Evolutionary conservation across 2,888 invertebrate genomes (phyloP).

Genomic region (Lysandra bellargus): DNA sequence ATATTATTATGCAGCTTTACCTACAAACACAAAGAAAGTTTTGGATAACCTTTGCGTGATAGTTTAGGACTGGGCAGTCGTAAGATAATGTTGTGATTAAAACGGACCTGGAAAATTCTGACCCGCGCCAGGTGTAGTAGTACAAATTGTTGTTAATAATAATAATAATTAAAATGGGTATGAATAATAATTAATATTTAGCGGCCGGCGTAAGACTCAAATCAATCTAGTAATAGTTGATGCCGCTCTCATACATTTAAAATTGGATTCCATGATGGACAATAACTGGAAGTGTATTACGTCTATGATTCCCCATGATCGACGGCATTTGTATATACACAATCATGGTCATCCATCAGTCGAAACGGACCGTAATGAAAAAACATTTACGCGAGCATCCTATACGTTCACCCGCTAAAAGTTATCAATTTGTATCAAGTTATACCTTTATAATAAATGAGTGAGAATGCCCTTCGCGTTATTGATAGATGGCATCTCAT

Average conservation of each 20-base stretch:
- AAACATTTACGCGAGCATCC: too few relatives aligned
- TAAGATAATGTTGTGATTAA: background rate
- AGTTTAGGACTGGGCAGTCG: background rate
- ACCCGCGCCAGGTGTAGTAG: background rate
- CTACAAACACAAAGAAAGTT: background rate
- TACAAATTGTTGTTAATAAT: background rate
- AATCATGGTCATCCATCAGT: too few relatives aligned
- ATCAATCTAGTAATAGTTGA: too few relatives aligned
- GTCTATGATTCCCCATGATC: too few relatives aligned
- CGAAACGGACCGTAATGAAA: too few relatives aligned
- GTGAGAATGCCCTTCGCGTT: constrained; percentile 38
- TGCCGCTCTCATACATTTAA: too few relatives aligned
- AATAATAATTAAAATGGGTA: background rate
- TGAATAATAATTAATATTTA: too few relatives aligned
- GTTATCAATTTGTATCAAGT: background rate
- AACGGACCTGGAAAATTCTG: background rate
- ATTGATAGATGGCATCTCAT: constrained; percentile 60
- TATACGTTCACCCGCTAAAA: background rate
- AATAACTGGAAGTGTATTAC: too few relatives aligned
- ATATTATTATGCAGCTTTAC: background rate
- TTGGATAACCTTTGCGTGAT: background rate
- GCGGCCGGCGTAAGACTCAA: too few relatives aligned
- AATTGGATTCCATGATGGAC: too few relatives aligned
- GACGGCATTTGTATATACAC: too few relatives aligned
- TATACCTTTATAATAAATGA: background rate